phyloP scores from a whole-genome alignment of 2,797 vertebrate species.

The Fistularia commersonii region DNA sequence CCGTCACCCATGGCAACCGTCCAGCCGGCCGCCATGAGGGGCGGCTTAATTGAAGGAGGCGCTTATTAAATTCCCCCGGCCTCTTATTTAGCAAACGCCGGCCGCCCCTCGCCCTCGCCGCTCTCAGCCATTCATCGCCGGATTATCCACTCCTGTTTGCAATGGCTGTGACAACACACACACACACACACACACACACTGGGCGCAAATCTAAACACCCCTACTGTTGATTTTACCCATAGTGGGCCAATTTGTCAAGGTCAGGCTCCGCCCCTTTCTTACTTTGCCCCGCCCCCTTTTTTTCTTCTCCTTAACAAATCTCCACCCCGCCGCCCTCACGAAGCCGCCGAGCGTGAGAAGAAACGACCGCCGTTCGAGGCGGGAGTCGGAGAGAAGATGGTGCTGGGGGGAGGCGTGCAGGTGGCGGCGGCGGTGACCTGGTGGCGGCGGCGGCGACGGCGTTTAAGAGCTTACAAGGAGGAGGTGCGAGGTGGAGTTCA shows the following conservation, averaged over 20 bases:
- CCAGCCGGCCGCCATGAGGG: conserved; percentile 54
- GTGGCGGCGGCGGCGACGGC: conserved; percentile 29
- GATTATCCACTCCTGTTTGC: conserved; percentile 65
- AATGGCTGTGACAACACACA: conserved; percentile 43
- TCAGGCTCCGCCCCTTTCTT: conserved; percentile 20
- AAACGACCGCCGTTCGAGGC: no score
- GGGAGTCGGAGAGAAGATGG: conserved; percentile 17
- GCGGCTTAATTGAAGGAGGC: conserved; percentile 61
- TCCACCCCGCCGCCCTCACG: no score
- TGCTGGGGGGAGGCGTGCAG: background rate
- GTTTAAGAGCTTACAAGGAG: conserved; percentile 66
- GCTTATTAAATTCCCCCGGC: conserved; percentile 71
- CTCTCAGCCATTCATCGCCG: conserved; percentile 50
- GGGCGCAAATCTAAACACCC: conserved; percentile 33
- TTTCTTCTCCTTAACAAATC: no score
- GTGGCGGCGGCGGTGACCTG: background rate
- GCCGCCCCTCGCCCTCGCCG: conserved; percentile 49
- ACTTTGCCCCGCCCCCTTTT: background rate
- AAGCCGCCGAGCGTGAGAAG: no score
- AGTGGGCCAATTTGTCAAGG: conserved; percentile 51
- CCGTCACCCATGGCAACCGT: conserved; percentile 62
- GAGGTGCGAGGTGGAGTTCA: conserved; percentile 56
- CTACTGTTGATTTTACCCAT: conserved; percentile 54
- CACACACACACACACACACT: conserved; percentile 30
- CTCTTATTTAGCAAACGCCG: conserved; percentile 69